These are phyloP conservation scores for Callionymus lyra DNA, from an alignment of 2,113 vertebrate species.

Conservation along the genomic window DNA sequence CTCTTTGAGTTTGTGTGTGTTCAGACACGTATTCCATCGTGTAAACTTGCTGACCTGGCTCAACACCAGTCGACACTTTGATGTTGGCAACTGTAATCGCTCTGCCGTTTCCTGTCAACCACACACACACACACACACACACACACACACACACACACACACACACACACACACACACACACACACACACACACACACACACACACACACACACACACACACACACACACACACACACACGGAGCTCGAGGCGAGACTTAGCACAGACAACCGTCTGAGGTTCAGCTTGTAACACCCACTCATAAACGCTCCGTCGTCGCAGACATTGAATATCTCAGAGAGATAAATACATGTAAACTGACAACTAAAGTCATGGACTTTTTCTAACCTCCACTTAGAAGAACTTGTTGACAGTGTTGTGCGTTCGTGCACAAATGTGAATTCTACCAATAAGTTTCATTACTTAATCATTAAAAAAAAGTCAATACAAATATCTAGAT, in stretches of 20 bases:
- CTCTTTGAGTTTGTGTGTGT: slow-evolving; percentile 22
- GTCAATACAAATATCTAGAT: too few species aligned
- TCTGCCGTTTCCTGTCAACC: slow-evolving; percentile 5
- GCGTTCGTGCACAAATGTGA: too few species aligned
- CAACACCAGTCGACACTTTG: slow-evolving; percentile 57
- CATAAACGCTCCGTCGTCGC: slow-evolving; percentile 6
- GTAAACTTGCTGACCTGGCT: slow-evolving; percentile 61
- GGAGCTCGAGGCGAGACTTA: slow-evolving; percentile 41
- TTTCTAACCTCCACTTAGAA: too few species aligned
- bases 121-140: slow-evolving; percentile 23
- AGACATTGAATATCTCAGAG: too few species aligned
- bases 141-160: too few species aligned
- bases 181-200: too few species aligned
- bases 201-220: too few species aligned
- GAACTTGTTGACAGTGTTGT: slow-evolving; percentile 10
- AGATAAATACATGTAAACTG: too few species aligned
- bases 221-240: slow-evolving; percentile 1
- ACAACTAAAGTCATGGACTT: too few species aligned
- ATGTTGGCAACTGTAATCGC: slow-evolving; percentile 57
- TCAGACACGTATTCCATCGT: slow-evolving; percentile 48
- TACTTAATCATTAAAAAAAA: too few species aligned
- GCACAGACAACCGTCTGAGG: slow-evolving; percentile 41
- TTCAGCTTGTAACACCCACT: slow-evolving; percentile 26
- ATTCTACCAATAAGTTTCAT: too few species aligned
- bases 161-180: too few species aligned